These are phyloP conservation scores for Lagocephalus sceleratus DNA, from an alignment of 2,797 vertebrate genomes.

Conservation along the genomic window DNA sequence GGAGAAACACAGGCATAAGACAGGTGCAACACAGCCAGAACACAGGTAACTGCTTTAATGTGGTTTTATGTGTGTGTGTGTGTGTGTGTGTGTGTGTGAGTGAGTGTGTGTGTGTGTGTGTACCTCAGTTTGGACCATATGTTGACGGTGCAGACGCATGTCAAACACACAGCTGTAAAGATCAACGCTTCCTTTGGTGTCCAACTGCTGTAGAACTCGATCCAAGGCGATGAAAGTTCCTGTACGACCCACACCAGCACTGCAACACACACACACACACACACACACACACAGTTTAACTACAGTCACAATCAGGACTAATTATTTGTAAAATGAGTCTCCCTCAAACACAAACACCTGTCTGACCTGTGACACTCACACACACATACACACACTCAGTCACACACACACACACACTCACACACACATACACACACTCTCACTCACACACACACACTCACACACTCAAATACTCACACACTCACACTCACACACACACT, in stretches of 20 bases:
- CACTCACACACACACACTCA: constrained; percentile 21
- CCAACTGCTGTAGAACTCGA: constrained; percentile 88
- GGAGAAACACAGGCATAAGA: too few relatives aligned
- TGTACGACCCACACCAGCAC: constrained; percentile 95
- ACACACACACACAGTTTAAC: background rate
- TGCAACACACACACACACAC: constrained; percentile 47
- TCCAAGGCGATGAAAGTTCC: constrained; percentile 94
- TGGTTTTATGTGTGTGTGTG: too few relatives aligned
- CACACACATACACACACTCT: too few relatives aligned
- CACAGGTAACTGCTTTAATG: too few relatives aligned
- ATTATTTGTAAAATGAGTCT: too few relatives aligned
- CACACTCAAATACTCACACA: too few relatives aligned
- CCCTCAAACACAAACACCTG: too few relatives aligned
- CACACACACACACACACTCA: constrained; percentile 21
- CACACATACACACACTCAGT: constrained; percentile 6
- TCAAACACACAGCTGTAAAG: constrained; percentile 89
- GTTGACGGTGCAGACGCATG: constrained; percentile 88
- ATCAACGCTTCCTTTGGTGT: constrained; percentile 85
- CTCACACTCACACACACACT: too few relatives aligned
- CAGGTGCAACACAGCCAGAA: too few relatives aligned
- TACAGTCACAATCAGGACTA: constrained; percentile 83
- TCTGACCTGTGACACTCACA: constrained; percentile 67
- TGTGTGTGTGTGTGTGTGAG: too few relatives aligned
- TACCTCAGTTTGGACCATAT: constrained; percentile 98
- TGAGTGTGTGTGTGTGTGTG: too few relatives aligned